A percentile compares a stretch with the other conserved stretches of the same genome.
These are phyloP conservation scores for Mormyrus proboscirostris DNA, from an alignment of 2,797 vertebrate genomes.

Conservation along the genomic window DNA sequence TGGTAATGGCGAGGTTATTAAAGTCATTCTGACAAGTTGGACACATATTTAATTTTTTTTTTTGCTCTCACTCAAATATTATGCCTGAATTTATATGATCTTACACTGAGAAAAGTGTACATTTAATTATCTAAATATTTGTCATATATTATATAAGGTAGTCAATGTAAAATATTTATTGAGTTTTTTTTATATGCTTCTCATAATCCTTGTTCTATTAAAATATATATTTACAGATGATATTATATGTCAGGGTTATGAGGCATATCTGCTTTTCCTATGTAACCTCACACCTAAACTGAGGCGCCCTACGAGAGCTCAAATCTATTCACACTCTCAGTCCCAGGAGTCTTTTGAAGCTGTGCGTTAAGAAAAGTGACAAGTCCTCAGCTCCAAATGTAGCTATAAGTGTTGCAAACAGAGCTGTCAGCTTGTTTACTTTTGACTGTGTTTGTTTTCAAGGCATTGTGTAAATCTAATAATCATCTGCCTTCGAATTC, in stretches of 20 bases:
- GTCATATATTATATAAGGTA: background rate
- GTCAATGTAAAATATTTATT: background rate
- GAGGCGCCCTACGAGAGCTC: background rate
- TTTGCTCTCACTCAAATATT: background rate
- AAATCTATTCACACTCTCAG: background rate
- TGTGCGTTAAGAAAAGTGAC: background rate
- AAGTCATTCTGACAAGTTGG: conserved; percentile 11
- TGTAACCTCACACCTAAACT: conserved; percentile 19
- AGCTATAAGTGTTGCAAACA: background rate
- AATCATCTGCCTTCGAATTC: background rate
- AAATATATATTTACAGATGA: background rate
- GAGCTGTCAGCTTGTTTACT: background rate
- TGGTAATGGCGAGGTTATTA: conserved; percentile 11
- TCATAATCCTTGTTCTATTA: background rate
- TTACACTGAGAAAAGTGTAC: background rate
- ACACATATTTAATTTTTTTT: background rate
- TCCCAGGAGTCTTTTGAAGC: background rate
- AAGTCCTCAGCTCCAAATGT: background rate
- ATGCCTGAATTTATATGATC: background rate
- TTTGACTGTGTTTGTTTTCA: background rate
- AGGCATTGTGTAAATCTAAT: background rate
- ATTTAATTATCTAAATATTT: background rate
- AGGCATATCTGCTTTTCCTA: conserved; percentile 1
- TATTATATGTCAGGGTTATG: conserved; percentile 9
- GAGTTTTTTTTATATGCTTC: background rate